Percentiles rank a stretch among this genome's conserved stretches.
Conservation (phyloP, 2,113 vertebrate genomes). For the Thymallus thymallus region DNA sequence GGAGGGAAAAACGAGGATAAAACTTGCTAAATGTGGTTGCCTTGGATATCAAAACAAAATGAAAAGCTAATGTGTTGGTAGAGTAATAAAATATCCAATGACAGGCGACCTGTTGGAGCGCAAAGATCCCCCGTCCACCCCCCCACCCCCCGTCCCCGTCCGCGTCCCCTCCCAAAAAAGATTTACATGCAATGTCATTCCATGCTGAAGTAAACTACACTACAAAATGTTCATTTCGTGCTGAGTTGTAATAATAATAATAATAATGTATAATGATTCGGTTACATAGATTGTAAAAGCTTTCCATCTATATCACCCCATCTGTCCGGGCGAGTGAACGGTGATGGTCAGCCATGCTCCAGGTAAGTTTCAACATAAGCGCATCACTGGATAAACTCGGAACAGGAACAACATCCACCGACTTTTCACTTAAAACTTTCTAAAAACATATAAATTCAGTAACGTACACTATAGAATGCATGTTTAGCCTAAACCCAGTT, state of each 20-base stretch:
- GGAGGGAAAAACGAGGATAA: slow-evolving; percentile 41
- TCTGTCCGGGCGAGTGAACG: slow-evolving; percentile 21
- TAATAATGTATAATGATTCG: too few relatives aligned
- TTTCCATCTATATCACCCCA: too few relatives aligned
- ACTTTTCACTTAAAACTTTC: slow-evolving; percentile 9
- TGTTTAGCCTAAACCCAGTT: background rate
- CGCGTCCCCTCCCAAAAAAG: slow-evolving; percentile 41
- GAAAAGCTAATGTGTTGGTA: background rate
- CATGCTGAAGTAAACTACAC: slow-evolving; percentile 42
- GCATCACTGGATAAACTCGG: slow-evolving; percentile 16
- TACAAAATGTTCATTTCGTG: slow-evolving; percentile 15
- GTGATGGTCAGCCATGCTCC: slow-evolving; percentile 12
- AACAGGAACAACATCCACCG: slow-evolving; percentile 15
- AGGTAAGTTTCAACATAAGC: slow-evolving; percentile 47
- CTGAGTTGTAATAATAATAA: background rate
- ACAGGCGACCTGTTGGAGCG: slow-evolving; percentile 34
- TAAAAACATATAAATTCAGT: slow-evolving; percentile 15
- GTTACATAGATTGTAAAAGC: too few relatives aligned
- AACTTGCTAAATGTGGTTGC: slow-evolving; percentile 6
- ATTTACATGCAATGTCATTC: slow-evolving; percentile 48
- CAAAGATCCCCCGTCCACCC: slow-evolving; percentile 24
- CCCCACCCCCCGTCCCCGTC: too few relatives aligned
- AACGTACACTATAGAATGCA: background rate
- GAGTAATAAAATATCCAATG: slow-evolving; percentile 40
- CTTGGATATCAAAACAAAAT: background rate